These are phyloP conservation scores for Gandaritis pyraliata DNA, from an alignment of 2,888 invertebrate species.

Conservation along the genomic window DNA sequence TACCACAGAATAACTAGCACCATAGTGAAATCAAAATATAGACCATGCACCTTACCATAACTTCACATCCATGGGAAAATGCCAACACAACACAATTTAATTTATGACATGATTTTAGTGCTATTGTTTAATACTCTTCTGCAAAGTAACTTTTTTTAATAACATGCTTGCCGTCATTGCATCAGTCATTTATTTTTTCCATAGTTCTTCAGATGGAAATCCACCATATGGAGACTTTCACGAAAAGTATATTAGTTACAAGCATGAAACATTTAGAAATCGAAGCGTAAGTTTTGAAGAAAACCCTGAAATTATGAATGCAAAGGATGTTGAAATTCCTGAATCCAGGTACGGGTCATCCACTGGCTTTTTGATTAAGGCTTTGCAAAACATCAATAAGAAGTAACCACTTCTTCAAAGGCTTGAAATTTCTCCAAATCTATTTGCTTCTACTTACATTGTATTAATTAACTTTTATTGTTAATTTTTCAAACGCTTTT, in stretches of 20 bases:
- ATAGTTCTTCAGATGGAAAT: slow-evolving; percentile 84
- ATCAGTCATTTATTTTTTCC: slow-evolving; percentile 73
- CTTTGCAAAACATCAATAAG: slow-evolving; percentile 3
- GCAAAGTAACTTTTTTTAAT: slow-evolving; percentile 19
- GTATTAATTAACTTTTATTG: neutral
- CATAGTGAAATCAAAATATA: slow-evolving; percentile 3
- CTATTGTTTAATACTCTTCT: slow-evolving; percentile 13
- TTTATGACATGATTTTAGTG: slow-evolving; percentile 9
- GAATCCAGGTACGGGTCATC: slow-evolving; percentile 68
- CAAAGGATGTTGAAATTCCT: slow-evolving; percentile 62
- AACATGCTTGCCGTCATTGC: slow-evolving; percentile 64
- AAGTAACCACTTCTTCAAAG: neutral
- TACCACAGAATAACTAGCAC: neutral
- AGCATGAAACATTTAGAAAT: slow-evolving; percentile 89
- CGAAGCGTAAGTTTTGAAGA: slow-evolving; percentile 90
- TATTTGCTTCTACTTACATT: neutral
- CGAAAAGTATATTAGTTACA: slow-evolving; percentile 90
- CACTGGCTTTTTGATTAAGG: slow-evolving; percentile 36
- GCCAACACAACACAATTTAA: slow-evolving; percentile 15
- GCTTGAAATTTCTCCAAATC: neutral
- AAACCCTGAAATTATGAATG: slow-evolving; percentile 69
- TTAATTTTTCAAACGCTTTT: too few species aligned
- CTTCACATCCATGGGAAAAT: slow-evolving; percentile 16
- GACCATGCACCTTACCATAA: slow-evolving; percentile 19
- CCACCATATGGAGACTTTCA: slow-evolving; percentile 90